Percentiles rank a stretch among this genome's conserved stretches.
These are phyloP conservation scores for Rhinatrema bivittatum DNA, from an alignment of 2,797 vertebrate species.

Conservation along the genomic window DNA sequence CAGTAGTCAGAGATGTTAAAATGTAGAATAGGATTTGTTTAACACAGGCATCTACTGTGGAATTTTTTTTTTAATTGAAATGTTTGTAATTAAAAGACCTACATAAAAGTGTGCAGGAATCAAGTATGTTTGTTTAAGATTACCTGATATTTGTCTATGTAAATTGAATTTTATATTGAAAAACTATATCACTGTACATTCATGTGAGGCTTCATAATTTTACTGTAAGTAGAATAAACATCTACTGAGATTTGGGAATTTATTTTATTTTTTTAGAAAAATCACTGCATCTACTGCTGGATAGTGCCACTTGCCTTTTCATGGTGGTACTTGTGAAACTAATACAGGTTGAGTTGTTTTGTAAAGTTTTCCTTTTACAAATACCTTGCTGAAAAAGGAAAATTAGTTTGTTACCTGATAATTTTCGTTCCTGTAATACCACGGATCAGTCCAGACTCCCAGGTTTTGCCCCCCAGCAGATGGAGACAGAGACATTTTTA, in stretches of 20 bases:
- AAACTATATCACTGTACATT: conserved; percentile 55
- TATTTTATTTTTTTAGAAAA: neutral
- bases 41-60: conserved; percentile 28
- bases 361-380: too few relatives aligned
- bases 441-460: too few relatives aligned
- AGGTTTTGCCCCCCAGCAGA: too few relatives aligned
- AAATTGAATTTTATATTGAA: conserved; percentile 65
- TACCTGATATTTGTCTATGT: conserved; percentile 56
- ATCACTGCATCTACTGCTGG: neutral
- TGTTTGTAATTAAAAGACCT: conserved; percentile 59
- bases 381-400: too few relatives aligned
- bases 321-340: too few relatives aligned
- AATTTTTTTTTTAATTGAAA: conserved; percentile 39
- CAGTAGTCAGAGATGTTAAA: neutral
- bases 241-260: conserved; percentile 33
- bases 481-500: too few relatives aligned
- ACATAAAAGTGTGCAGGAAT: conserved; percentile 49
- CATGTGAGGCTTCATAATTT: conserved; percentile 52
- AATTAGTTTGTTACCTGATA: too few relatives aligned
- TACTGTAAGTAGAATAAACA: conserved; percentile 68
- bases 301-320: too few relatives aligned
- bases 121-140: conserved; percentile 56
- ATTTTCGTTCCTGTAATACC: too few relatives aligned
- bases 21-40: conserved; percentile 14
- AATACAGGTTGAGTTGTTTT: too few relatives aligned